A percentile compares a stretch with the other conserved stretches of the same genome.
These are phyloP conservation scores for Dermochelys coriacea DNA, from an alignment of 2,797 vertebrate genomes.

Conservation along the genomic window DNA sequence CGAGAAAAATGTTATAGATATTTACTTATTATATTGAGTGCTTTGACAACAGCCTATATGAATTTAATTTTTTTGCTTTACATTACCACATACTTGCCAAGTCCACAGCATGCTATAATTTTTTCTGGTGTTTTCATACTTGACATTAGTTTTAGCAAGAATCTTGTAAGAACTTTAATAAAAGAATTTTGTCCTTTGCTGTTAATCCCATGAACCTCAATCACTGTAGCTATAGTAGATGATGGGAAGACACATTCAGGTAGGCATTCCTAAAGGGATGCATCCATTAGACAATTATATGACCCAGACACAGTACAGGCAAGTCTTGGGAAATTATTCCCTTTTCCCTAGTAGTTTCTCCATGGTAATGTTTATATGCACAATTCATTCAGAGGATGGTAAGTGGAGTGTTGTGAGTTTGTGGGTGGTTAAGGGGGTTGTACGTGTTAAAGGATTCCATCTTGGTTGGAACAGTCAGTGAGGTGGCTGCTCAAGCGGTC, in stretches of 20 bases:
- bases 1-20: conserved; percentile 11
- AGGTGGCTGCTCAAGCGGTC: too few relatives aligned
- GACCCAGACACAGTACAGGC: not conserved
- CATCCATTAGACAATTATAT: not conserved
- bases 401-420: too few relatives aligned
- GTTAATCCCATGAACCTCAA: not conserved
- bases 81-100: too few relatives aligned
- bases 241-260: not conserved
- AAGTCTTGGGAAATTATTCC: not conserved
- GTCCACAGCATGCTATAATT: not conserved
- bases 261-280: not conserved
- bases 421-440: too few relatives aligned
- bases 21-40: not conserved
- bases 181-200: not conserved
- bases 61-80: not conserved
- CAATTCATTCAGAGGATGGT: too few relatives aligned
- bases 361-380: not conserved
- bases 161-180: not conserved
- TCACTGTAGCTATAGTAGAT: not conserved
- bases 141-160: not conserved
- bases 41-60: not conserved
- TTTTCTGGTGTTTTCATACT: not conserved
- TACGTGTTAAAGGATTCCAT: too few relatives aligned
- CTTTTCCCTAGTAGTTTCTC: not conserved
- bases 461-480: too few relatives aligned